Evolutionary conservation across 2,888 invertebrate species (phyloP).

Genomic region (Caenorhabditis panamensis): DNA sequence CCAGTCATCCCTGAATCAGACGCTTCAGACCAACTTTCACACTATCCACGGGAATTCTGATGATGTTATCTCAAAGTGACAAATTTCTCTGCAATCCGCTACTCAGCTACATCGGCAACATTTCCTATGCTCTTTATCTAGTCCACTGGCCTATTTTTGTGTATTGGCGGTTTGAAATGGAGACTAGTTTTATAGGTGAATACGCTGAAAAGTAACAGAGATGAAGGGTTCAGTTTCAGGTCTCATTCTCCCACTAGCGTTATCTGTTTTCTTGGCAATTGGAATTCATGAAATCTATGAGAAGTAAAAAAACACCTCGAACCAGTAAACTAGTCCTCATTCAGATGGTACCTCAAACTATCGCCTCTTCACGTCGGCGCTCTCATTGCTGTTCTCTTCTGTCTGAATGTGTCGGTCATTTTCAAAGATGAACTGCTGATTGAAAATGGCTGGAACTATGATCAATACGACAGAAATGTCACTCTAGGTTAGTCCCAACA

Average conservation of each 20-base stretch:
- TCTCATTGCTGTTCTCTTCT: not conserved
- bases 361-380: not conserved
- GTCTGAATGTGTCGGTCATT: not conserved
- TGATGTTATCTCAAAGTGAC: constrained; percentile 19
- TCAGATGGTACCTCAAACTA: constrained; percentile 7
- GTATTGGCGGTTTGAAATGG: constrained; percentile 37
- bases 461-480: constrained; percentile 4
- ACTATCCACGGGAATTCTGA: constrained; percentile 18
- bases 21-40: constrained; percentile 2
- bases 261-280: not conserved
- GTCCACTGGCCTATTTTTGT: constrained; percentile 53
- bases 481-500: not conserved
- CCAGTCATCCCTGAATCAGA: not conserved
- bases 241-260: not conserved
- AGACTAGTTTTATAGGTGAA: not conserved
- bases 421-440: not conserved
- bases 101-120: constrained; percentile 42
- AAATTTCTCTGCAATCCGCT: constrained; percentile 31
- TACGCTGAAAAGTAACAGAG: not conserved
- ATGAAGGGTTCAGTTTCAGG: not conserved
- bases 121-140: constrained; percentile 46
- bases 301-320: not conserved
- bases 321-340: not conserved
- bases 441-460: not conserved
- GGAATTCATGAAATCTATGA: constrained; percentile 1